A percentile compares a stretch with the other conserved stretches of the same genome.
phyloP scores from a whole-genome alignment of 2,888 invertebrate genomes.

The Trichopria drosophilae region DNA sequence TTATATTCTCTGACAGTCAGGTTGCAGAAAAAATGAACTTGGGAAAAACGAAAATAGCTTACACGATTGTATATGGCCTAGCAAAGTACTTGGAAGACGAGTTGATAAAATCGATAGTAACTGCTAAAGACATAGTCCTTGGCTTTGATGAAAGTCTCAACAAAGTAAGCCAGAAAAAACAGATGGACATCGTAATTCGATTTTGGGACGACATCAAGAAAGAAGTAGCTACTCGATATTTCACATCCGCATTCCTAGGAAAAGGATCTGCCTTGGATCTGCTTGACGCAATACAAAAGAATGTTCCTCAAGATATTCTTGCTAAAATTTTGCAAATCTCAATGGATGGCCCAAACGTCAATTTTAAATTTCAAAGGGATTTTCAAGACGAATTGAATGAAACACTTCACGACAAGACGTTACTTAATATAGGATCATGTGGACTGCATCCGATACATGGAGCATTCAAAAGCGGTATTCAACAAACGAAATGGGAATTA shows the following conservation, averaged over 20 bases:
- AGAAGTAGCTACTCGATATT: slow-evolving; percentile 37
- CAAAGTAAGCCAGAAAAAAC: slow-evolving; percentile 34
- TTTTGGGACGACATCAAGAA: slow-evolving; percentile 34
- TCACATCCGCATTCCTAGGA: slow-evolving; percentile 35
- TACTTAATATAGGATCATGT: slow-evolving; percentile 42
- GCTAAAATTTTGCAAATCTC: slow-evolving; percentile 15
- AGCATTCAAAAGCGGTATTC: slow-evolving; percentile 39
- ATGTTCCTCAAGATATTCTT: slow-evolving; percentile 3
- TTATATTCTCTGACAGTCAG: slow-evolving; percentile 32
- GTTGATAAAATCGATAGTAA: slow-evolving; percentile 13
- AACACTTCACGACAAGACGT: slow-evolving; percentile 8
- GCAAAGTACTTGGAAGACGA: slow-evolving; percentile 27
- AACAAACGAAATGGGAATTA: slow-evolving; percentile 35
- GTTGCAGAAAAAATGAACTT: slow-evolving; percentile 31
- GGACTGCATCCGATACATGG: slow-evolving; percentile 43
- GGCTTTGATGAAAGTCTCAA: slow-evolving; percentile 37
- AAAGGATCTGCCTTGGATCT: slow-evolving; percentile 16
- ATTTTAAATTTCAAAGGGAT: slow-evolving; percentile 7
- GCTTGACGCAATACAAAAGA: slow-evolving; percentile 5
- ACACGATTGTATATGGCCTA: slow-evolving; percentile 31
- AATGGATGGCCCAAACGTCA: no score
- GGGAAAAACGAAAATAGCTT: slow-evolving; percentile 33
- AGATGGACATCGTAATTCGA: slow-evolving; percentile 42
- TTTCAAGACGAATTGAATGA: slow-evolving; percentile 8
- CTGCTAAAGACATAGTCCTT: no score